Evolutionary conservation across 2,797 vertebrate species (phyloP).

Genomic region (Aselliscus stoliczkanus): DNA sequence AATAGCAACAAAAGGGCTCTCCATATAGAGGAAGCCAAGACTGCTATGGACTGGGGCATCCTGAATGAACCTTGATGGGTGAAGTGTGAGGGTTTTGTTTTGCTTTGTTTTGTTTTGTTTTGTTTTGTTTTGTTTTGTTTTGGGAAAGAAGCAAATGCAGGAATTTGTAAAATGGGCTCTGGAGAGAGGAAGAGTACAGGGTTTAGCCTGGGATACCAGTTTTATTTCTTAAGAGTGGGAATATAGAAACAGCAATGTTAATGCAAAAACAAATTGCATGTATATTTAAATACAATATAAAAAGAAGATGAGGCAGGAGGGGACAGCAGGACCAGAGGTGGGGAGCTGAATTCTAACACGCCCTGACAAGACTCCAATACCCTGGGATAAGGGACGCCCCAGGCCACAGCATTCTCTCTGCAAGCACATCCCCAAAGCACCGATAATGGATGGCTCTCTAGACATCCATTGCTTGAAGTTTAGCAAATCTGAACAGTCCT

Average conservation of each 20-base stretch:
- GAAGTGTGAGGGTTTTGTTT: background rate
- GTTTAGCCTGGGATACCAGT: background rate
- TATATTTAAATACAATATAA: background rate
- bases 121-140: background rate
- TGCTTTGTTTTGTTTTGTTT: background rate
- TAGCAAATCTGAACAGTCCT: conserved; percentile 4
- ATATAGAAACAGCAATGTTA: background rate
- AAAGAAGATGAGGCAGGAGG: background rate
- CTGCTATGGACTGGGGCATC: background rate
- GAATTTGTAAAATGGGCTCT: background rate
- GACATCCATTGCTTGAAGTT: conserved; percentile 2
- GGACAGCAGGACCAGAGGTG: background rate
- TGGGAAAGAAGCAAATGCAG: background rate
- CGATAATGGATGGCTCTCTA: background rate
- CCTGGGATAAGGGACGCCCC: background rate
- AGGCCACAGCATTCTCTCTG: background rate
- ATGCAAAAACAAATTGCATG: background rate
- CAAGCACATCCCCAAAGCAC: background rate
- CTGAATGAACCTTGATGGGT: background rate
- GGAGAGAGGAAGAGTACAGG: background rate
- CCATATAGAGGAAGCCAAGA: background rate
- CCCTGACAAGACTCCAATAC: background rate
- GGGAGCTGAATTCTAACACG: background rate
- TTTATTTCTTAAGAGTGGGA: background rate
- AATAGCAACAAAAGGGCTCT: background rate